Conservation (phyloP, 1,140 invertebrate genomes). For the Aricia agestis region DNA sequence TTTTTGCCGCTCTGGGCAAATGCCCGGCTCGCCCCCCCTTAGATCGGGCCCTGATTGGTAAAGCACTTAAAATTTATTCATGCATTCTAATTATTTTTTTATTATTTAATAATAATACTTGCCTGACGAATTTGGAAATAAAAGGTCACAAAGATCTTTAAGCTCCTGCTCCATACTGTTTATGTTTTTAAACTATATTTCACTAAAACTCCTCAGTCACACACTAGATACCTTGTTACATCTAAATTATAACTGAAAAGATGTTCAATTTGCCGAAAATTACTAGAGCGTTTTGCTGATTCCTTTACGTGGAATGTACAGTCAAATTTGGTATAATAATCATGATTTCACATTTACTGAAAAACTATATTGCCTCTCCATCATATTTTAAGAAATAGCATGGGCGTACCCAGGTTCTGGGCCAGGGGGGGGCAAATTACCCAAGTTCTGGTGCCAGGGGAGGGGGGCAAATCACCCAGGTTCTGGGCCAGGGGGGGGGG, state of each 20-base stretch:
- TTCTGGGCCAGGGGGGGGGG: too few species aligned
- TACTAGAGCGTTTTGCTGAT: not conserved
- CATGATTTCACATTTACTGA: not conserved
- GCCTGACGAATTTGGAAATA: conserved; percentile 56
- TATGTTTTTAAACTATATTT: too few species aligned
- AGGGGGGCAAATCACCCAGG: too few species aligned
- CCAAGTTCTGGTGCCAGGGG: too few species aligned
- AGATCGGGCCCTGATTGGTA: too few species aligned
- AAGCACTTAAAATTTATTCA: too few species aligned
- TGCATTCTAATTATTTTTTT: too few species aligned
- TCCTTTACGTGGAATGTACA: not conserved
- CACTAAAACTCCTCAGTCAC: too few species aligned
- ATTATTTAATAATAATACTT: conserved; percentile 21
- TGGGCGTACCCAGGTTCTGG: too few species aligned
- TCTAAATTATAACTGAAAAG: not conserved
- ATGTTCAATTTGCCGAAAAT: not conserved
- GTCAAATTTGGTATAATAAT: not conserved
- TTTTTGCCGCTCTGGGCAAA: too few species aligned
- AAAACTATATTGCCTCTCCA: not conserved
- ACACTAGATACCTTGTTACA: not conserved
- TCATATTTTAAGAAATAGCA: not conserved
- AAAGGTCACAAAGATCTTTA: conserved; percentile 55
- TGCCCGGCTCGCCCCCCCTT: too few species aligned
- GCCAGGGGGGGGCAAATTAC: too few species aligned
- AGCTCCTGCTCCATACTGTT: conserved; percentile 56